These are phyloP conservation scores for Nomada ruficornis DNA, from an alignment of 2,888 invertebrate genomes.

Conservation along the genomic window DNA sequence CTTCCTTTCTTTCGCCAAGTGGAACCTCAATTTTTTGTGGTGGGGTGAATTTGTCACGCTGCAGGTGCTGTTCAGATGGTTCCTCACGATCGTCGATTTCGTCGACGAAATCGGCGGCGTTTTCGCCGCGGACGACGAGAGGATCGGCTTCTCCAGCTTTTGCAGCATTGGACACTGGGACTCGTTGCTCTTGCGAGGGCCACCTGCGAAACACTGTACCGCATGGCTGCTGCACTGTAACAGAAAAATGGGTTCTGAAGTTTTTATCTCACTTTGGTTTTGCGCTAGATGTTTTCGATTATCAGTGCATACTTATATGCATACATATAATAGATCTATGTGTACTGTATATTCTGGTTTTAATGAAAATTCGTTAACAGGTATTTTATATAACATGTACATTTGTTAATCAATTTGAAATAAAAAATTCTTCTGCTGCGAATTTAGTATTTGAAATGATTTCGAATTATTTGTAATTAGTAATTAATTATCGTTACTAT, in stretches of 20 bases:
- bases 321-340: no score
- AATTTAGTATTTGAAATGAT: no score
- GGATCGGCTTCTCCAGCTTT: constrained; percentile 77
- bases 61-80: constrained; percentile 82
- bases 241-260: constrained; percentile 68
- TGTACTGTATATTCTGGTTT: no score
- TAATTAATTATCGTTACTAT: no score
- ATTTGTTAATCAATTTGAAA: no score
- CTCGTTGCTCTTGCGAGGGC: constrained; percentile 90
- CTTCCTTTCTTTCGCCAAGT: constrained; percentile 95
- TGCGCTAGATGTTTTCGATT: neutral
- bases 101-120: constrained; percentile 85
- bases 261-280: neutral
- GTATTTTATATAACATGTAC: no score
- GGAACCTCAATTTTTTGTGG: constrained; percentile 93
- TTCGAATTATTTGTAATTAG: no score
- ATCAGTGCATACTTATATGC: no score
- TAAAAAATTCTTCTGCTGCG: no score
- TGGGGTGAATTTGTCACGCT: constrained; percentile 88
- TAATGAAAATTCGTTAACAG: no score
- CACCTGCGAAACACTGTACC: constrained; percentile 87
- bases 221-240: constrained; percentile 89
- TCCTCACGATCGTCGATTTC: constrained; percentile 85
- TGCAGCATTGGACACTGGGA: constrained; percentile 90
- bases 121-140: constrained; percentile 82